Evolutionary conservation across 2,888 invertebrate species (phyloP), one percentile per base, ranked within the genome.

Genomic region (Cryptophagus acutangulus): DNA sequence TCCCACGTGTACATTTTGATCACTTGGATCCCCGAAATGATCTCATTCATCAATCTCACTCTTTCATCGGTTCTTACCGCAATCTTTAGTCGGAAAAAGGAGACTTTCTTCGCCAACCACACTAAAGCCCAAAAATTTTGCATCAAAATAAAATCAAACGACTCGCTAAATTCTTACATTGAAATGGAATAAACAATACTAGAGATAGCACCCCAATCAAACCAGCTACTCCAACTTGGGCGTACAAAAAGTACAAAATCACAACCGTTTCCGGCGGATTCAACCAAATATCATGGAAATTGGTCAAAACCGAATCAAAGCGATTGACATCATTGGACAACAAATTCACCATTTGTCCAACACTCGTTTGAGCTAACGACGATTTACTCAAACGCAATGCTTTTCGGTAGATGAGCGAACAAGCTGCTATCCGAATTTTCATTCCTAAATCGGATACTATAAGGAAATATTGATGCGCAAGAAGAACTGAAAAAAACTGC

Each of bases 251-350:
- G 14, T 31, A 31, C 31, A 31, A 3, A n/a, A 31, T 9, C 15
- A 31, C 3, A 13, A 6, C n/a, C 8, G 18, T 17, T 28, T 37
- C 26, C 6, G 30, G 10, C 3, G 80, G 80, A 0, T 86, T 85
- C 13, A 87, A 72, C 74, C 89, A 82, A 4, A 91, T 67, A 60
- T 87, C 88, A 62, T 89, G 84, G n/a, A 87, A 63, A 62, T 87
- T 86, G 36, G 87, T 71, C n/a, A 82, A 75, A 2, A 82, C 82
- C 69, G 84, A 75, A 66, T 92, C 91, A 66, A 91, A 88, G 40
- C 88, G 71, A 51, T 81, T 83, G 1, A 90, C 88, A 66, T 93
- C 92, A 39, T 88, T 91, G 0, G 90, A 87, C 46, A 92, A 43
- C 28, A 63, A 48, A 38, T 64, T 65, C 1, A 65, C 54, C 33